Evolutionary conservation across 2,888 invertebrate genomes (phyloP).

Genomic region (Mellilla xanthometata): DNA sequence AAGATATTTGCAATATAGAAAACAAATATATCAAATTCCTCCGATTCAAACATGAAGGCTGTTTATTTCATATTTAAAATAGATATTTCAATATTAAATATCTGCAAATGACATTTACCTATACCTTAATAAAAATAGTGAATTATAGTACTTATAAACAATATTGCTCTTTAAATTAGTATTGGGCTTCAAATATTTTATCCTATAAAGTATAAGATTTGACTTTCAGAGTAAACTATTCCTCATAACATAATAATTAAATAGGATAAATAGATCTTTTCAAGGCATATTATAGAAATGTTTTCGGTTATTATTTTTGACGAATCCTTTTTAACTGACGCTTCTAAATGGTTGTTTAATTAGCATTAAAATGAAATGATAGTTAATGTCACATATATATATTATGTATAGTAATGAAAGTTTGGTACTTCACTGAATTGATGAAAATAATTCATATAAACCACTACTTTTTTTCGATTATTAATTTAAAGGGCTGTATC

Average conservation of each 20-base stretch:
- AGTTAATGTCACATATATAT: slow-evolving; percentile 3
- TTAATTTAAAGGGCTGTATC: too few species aligned
- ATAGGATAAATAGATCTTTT: slow-evolving; percentile 37
- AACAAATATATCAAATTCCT: slow-evolving; percentile 57
- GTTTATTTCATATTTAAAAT: slow-evolving; percentile 62
- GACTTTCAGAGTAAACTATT: slow-evolving; percentile 40
- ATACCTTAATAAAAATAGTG: slow-evolving; percentile 60
- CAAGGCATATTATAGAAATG: slow-evolving; percentile 27
- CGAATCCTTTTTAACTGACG: slow-evolving; percentile 32
- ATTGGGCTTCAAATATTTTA: slow-evolving; percentile 48
- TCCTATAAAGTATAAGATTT: slow-evolving; percentile 38
- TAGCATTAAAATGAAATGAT: slow-evolving; percentile 33
- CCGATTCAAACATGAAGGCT: slow-evolving; percentile 58
- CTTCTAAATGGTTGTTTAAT: slow-evolving; percentile 60
- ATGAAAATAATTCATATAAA: slow-evolving; percentile 42
- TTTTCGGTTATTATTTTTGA: too few species aligned
- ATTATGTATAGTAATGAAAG: slow-evolving; percentile 33
- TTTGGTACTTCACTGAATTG: slow-evolving; percentile 45
- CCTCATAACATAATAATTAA: slow-evolving; percentile 20
- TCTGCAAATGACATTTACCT: slow-evolving; percentile 57
- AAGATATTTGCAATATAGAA: slow-evolving; percentile 45
- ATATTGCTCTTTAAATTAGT: slow-evolving; percentile 50
- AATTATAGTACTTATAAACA: slow-evolving; percentile 66
- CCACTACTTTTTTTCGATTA: too few species aligned
- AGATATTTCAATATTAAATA: slow-evolving; percentile 63